Evolutionary conservation across 2,888 invertebrate species (phyloP), one percentile per base, ranked within the genome.

Genomic region (Eumacrocentrus americanus): DNA sequence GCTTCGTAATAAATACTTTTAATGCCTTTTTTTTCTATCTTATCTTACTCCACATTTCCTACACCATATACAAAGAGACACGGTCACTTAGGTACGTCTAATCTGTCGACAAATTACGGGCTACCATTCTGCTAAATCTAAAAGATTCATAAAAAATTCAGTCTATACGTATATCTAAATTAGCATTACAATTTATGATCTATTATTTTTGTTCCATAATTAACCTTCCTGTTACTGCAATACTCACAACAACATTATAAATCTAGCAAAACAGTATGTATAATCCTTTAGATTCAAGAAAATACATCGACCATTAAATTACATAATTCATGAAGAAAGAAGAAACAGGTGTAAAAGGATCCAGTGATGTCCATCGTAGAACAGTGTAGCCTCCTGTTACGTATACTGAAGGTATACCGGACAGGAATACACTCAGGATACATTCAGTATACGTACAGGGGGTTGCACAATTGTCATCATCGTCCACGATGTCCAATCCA

Each of bases 351-450:
- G 54, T 11, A 46, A 46, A 44, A 6, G 16, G 40, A 42, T 22
- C 16, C 56, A 54, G 37, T 37, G 58, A 44, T 52, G 68, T 78
- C 76, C 81, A 75, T 70, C 83, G 88, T 77, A 82, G 88, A 82
- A 81, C 82, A 84, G 93, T 94, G 92, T 89, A 89, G 89, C 91
- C 93, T 94, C 94, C 93, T 94, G 94, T 94, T 95, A 95, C 95
- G 95, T 95, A 95, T 95, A 95, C 94, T 94, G 94, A 95, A 95
- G 94, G 95, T 95, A 95, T 95, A 95, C 95, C 95, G 94, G 95
- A 95, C 91, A 92, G 89, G 85, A 88, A 89, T 85, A 91, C 94
- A 94, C 94, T 95, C 95, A 95, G 95, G 95, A 95, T 95, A 95
- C 95, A 95, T 95, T 95, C 94, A 95, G 95, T 95, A 95, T 95